phyloP scores from a whole-genome alignment of 2,797 vertebrate genomes.

The Somateria mollissima region DNA sequence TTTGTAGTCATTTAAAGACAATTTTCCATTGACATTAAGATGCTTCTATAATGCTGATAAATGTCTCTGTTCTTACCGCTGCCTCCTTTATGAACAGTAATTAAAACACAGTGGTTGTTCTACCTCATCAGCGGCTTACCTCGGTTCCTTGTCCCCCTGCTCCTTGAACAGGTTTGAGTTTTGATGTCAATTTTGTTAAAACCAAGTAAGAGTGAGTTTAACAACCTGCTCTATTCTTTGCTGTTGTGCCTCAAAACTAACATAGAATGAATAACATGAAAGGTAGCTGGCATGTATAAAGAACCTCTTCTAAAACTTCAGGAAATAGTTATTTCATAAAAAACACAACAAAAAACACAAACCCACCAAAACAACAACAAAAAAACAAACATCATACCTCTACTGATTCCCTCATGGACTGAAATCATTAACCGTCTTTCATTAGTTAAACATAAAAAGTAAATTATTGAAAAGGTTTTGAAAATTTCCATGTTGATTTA shows the following conservation, averaged over 20 bases:
- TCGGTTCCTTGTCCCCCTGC: neutral
- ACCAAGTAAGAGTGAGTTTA: neutral
- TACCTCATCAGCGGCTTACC: neutral
- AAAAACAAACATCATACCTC: too few species aligned
- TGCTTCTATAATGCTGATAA: neutral
- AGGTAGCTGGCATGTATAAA: neutral
- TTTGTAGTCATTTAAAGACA: slow-evolving; percentile 47
- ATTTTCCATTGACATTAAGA: slow-evolving; percentile 29
- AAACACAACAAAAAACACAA: neutral
- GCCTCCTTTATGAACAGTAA: slow-evolving; percentile 1
- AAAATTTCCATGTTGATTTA: neutral
- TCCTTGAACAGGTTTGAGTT: neutral
- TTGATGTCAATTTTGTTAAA: neutral
- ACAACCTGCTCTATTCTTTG: neutral
- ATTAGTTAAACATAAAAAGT: neutral
- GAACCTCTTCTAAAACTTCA: neutral
- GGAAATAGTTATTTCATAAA: neutral
- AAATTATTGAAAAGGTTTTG: neutral
- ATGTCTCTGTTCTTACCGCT: neutral
- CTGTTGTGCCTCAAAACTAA: neutral
- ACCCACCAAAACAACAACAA: too few species aligned
- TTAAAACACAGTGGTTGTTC: neutral
- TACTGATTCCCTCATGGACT: neutral
- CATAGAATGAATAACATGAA: neutral
- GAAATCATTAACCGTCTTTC: neutral